Evolutionary conservation across 2,888 invertebrate species (phyloP).

Genomic region (Mylabris sibirica): DNA sequence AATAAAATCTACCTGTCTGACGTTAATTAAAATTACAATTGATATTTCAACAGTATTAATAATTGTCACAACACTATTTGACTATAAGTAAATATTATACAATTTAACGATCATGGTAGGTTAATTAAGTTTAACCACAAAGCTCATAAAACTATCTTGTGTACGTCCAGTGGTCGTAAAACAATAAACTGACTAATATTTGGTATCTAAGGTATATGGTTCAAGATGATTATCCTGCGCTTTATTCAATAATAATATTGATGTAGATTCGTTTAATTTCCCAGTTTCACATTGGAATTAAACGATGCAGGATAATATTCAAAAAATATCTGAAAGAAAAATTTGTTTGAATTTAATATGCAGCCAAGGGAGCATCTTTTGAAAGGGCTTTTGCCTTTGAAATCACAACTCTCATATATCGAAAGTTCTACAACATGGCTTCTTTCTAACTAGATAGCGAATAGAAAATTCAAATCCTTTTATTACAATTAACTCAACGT

Average conservation of each 20-base stretch:
- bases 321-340: too few species aligned
- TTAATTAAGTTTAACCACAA: neutral
- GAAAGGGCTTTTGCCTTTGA: neutral
- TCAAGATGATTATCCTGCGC: neutral
- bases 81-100: neutral
- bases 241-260: too few species aligned
- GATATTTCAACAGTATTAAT: neutral
- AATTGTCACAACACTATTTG: neutral
- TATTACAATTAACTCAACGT: neutral
- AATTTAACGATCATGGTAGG: neutral
- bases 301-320: too few species aligned
- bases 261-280: too few species aligned
- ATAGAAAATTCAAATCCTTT: neutral
- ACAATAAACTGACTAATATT: neutral
- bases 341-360: too few species aligned
- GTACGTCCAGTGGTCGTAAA: neutral
- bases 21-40: neutral
- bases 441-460: constrained; percentile 21
- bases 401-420: constrained; percentile 15
- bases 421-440: constrained; percentile 20
- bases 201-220: neutral
- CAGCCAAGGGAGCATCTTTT: neutral
- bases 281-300: too few species aligned
- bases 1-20: neutral
- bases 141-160: neutral